phyloP scores from a whole-genome alignment of 2,113 vertebrate species.

The Laticauda colubrina region DNA sequence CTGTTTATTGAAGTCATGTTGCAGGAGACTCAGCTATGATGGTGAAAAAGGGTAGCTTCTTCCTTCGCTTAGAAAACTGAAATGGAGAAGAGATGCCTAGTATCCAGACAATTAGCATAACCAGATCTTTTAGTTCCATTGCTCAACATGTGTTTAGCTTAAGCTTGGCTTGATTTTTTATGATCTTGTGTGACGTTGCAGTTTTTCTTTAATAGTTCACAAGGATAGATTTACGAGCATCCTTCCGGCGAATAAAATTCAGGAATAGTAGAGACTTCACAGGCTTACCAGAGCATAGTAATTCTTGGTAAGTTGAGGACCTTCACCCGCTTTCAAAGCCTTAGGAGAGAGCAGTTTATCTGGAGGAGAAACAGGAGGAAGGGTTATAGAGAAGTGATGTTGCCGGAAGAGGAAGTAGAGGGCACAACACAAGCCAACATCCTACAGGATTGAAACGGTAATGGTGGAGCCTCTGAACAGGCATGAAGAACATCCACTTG shows the following conservation, averaged over 20 bases:
- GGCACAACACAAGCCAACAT: background rate
- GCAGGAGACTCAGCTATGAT: background rate
- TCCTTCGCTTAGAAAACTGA: background rate
- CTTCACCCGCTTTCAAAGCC: conserved; percentile 80
- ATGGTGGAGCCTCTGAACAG: background rate
- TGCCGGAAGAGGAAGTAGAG: background rate
- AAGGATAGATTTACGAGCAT: background rate
- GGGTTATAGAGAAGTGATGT: conserved; percentile 11
- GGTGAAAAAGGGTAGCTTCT: background rate
- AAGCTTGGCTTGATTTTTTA: background rate
- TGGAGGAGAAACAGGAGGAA: conserved; percentile 61
- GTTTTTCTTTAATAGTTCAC: background rate
- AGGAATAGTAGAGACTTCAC: conserved; percentile 25
- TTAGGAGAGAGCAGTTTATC: conserved; percentile 94
- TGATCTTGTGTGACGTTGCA: background rate
- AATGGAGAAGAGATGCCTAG: background rate
- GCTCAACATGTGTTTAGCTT: background rate
- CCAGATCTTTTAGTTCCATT: background rate
- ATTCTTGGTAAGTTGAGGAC: conserved; percentile 90
- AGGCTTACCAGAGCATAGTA: conserved; percentile 93
- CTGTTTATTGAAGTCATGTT: too few relatives aligned
- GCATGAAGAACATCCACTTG: background rate
- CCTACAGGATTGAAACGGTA: background rate
- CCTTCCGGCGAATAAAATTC: background rate
- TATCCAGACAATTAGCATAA: background rate